Percentiles rank a stretch among this genome's conserved stretches.
phyloP scores from a whole-genome alignment of 2,113 vertebrate species.

The Cyphomyrus plagiostoma region DNA sequence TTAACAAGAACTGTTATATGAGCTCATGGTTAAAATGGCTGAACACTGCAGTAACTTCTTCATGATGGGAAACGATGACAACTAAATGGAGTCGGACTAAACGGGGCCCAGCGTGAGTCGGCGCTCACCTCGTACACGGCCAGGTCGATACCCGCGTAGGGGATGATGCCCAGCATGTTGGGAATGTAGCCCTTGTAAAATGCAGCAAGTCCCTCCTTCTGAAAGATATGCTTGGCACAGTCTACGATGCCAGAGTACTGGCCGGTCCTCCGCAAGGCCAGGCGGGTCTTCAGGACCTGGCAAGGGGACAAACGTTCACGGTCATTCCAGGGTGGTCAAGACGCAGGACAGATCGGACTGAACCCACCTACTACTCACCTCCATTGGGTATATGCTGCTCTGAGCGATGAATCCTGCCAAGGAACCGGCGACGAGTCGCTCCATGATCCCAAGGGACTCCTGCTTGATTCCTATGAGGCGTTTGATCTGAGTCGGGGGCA shows the following conservation, averaged over 20 bases:
- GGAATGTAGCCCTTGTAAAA: constrained; percentile 96
- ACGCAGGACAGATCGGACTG: not conserved
- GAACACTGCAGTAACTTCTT: not conserved
- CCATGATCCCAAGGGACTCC: constrained; percentile 73
- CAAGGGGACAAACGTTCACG: not conserved
- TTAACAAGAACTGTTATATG: not conserved
- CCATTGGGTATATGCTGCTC: constrained; percentile 96
- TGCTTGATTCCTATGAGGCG: constrained; percentile 76
- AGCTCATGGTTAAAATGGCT: not conserved
- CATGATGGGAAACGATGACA: not conserved
- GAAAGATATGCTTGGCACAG: constrained; percentile 82
- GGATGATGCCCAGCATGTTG: constrained; percentile 94
- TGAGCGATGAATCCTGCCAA: constrained; percentile 86
- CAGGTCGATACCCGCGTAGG: constrained; percentile 89
- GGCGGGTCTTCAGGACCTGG: constrained; percentile 89
- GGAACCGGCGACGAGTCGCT: constrained; percentile 82
- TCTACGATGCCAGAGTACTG: constrained; percentile 82
- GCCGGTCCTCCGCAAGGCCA: constrained; percentile 79
- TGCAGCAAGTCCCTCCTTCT: constrained; percentile 71
- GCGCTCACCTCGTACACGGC: constrained; percentile 85
- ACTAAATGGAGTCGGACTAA: not conserved
- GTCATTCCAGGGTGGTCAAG: not conserved
- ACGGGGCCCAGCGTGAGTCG: not conserved
- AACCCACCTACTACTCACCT: constrained; percentile 62
- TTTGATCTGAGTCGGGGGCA: constrained; percentile 69